These are phyloP conservation scores for Aphelocoma californica DNA, from an alignment of 2,797 vertebrate species.

Conservation along the genomic window DNA sequence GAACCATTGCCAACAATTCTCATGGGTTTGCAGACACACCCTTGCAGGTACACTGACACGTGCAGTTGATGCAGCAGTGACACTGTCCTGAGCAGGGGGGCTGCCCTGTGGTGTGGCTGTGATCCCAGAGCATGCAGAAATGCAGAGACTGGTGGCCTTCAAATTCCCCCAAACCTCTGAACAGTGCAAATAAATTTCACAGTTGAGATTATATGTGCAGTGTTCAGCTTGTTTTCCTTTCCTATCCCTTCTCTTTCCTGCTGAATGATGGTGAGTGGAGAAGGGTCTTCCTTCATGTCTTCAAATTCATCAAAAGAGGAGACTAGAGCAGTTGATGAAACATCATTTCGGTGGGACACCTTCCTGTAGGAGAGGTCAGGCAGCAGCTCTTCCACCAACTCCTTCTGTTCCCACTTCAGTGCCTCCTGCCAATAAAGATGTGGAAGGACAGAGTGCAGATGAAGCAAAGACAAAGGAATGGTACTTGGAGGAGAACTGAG, in stretches of 20 bases:
- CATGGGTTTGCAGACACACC: not conserved
- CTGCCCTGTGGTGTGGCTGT: not conserved
- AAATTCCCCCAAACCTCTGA: not conserved
- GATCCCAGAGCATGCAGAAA: not conserved
- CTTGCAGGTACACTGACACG: not conserved
- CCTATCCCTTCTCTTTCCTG: not conserved
- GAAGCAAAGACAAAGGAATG: not conserved
- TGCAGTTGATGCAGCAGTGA: not conserved
- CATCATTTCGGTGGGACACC: not conserved
- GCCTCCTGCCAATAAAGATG: not conserved
- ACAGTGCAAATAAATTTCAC: not conserved
- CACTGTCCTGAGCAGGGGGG: not conserved
- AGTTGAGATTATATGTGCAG: fast-evolving
- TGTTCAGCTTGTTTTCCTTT: not conserved
- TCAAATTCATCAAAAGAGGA: not conserved
- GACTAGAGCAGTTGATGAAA: not conserved
- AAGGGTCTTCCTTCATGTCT: not conserved
- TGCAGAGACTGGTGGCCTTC: not conserved
- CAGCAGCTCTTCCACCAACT: not conserved
- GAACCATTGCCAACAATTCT: not conserved
- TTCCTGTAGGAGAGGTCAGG: not conserved
- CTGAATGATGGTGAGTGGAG: not conserved
- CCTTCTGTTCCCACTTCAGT: not conserved
- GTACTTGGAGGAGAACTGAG: not conserved
- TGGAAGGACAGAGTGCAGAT: not conserved